Evolutionary conservation across 2,113 vertebrate species (phyloP).

Genomic region (Anser cygnoides): DNA sequence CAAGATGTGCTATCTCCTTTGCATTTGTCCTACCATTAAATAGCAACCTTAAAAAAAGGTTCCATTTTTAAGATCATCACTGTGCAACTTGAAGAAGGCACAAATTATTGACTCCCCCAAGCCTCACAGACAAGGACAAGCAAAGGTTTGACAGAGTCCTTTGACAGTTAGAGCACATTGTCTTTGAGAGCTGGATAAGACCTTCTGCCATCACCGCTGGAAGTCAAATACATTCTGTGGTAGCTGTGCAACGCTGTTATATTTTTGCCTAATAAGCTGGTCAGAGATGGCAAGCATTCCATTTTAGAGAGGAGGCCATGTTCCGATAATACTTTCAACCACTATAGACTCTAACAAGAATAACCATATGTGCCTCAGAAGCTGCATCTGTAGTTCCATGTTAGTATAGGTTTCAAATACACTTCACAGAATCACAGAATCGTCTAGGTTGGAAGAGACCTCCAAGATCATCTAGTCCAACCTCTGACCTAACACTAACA

Average conservation of each 20-base stretch:
- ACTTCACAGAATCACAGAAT: neutral
- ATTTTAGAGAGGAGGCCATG: rapidly evolving
- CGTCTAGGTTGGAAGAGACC: too few relatives aligned
- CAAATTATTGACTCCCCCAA: rapidly evolving
- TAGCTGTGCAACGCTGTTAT: neutral
- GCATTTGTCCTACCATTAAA: neutral
- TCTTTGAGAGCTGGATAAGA: neutral
- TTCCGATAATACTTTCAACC: neutral
- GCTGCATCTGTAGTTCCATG: neutral
- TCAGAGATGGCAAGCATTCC: rapidly evolving
- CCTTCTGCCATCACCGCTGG: neutral
- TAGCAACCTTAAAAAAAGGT: neutral
- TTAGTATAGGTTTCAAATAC: neutral
- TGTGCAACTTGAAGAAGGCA: neutral
- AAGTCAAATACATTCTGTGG: neutral
- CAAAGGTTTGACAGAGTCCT: neutral
- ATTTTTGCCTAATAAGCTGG: neutral
- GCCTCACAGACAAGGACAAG: neutral
- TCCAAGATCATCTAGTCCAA: too few relatives aligned
- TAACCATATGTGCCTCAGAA: neutral
- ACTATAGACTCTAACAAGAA: neutral
- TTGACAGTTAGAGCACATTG: neutral
- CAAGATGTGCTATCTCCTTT: neutral
- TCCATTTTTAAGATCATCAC: neutral
- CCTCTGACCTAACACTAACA: too few relatives aligned